Evolutionary conservation across 2,888 invertebrate genomes (phyloP).

Genomic region (Trichogramma evanescens): DNA sequence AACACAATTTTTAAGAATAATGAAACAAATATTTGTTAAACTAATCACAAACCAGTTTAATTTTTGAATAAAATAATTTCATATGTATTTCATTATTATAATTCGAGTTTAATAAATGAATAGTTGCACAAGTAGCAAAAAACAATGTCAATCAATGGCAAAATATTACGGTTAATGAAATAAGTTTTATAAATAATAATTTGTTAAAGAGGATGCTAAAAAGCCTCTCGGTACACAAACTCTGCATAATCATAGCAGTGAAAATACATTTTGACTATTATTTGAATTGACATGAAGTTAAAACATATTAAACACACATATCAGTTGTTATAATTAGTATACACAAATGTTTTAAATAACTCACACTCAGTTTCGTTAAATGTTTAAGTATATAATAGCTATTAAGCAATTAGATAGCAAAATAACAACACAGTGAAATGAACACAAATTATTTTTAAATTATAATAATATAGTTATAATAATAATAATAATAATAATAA

Average conservation of each 20-base stretch:
- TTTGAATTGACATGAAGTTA: too few species aligned
- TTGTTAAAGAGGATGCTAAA: too few species aligned
- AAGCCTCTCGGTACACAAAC: too few species aligned
- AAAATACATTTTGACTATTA: too few species aligned
- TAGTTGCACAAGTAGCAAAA: constrained; percentile 36
- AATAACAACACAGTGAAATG: constrained; percentile 19
- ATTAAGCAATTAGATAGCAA: too few species aligned
- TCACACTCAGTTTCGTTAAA: too few species aligned
- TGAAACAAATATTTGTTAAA: constrained; percentile 34
- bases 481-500: constrained; percentile 25
- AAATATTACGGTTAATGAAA: constrained; percentile 23
- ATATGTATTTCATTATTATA: constrained; percentile 41
- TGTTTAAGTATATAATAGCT: too few species aligned
- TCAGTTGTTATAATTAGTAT: background rate
- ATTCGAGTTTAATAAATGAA: constrained; percentile 47
- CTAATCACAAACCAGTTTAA: constrained; percentile 49
- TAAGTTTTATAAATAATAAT: background rate
- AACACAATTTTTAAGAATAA: constrained; percentile 14
- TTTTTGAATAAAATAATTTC: constrained; percentile 47
- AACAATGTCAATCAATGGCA: constrained; percentile 23
- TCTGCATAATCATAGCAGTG: too few species aligned
- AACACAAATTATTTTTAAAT: constrained; percentile 27
- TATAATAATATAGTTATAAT: constrained; percentile 25
- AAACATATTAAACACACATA: constrained; percentile 28
- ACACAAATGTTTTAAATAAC: too few species aligned